A percentile compares a stretch with the other conserved stretches of the same genome.
Conservation (phyloP, 2,888 invertebrate genomes). For the Teleiodes luculella region DNA sequence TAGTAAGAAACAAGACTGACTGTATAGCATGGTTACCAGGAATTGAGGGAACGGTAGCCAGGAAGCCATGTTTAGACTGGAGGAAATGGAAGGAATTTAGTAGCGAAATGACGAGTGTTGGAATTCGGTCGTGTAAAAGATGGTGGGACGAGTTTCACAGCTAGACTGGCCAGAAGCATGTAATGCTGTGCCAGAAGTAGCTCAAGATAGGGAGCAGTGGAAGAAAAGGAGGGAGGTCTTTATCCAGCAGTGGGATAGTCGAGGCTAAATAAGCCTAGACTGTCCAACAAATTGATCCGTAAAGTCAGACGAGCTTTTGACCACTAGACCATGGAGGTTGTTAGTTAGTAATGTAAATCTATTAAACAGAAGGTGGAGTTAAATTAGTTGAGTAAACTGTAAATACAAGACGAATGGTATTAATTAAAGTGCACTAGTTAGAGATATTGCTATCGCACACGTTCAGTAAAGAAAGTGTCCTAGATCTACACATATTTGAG, state of each 20-base stretch:
- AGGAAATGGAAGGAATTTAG: not conserved
- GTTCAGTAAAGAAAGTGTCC: not conserved
- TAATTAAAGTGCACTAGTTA: constrained; percentile 1
- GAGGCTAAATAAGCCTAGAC: no score
- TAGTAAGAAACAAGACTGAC: no score
- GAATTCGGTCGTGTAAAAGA: no score
- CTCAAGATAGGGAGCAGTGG: no score
- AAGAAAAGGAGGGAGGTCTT: no score
- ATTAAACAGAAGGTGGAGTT: not conserved
- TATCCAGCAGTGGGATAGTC: no score
- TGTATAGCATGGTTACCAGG: not conserved
- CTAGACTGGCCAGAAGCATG: no score
- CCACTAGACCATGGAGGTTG: no score
- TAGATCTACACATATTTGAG: not conserved
- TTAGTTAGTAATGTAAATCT: not conserved
- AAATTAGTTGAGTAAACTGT: not conserved
- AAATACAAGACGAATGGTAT: not conserved
- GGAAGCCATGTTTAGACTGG: not conserved
- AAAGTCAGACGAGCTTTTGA: not conserved
- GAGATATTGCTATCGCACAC: not conserved
- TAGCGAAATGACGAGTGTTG: no score
- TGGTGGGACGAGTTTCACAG: no score
- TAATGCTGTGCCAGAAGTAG: no score
- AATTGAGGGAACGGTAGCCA: not conserved
- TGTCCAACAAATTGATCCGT: no score